Percentiles rank a stretch among this genome's conserved stretches.
Evolutionary conservation across 2,888 invertebrate genomes (phyloP).

Genomic region (Aquatica leii): DNA sequence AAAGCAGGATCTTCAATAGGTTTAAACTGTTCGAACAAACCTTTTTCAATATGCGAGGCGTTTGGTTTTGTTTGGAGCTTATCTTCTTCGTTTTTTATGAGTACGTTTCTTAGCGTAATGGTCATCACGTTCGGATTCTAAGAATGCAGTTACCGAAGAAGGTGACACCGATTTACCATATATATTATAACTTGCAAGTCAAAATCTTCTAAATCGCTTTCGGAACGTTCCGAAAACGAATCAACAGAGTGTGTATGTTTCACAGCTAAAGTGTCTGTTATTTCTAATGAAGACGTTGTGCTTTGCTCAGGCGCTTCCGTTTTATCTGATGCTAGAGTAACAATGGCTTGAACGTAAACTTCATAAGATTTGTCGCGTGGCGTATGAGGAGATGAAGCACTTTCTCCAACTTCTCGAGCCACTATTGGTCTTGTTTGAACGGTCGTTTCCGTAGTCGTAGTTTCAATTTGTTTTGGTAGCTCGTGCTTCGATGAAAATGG

Average conservation of each 20-base stretch:
- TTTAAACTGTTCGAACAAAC: slow-evolving; percentile 50
- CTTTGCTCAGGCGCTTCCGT: slow-evolving; percentile 48
- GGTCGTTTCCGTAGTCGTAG: slow-evolving; percentile 53
- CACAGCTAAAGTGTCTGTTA: slow-evolving; percentile 8
- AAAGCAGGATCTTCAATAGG: slow-evolving; percentile 47
- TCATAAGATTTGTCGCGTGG: slow-evolving; percentile 65
- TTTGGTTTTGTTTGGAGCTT: slow-evolving; percentile 44
- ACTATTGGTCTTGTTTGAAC: slow-evolving; percentile 70
- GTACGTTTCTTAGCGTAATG: slow-evolving; percentile 27
- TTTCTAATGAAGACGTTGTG: slow-evolving; percentile 14
- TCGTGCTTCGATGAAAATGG: slow-evolving; percentile 43
- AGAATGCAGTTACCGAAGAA: slow-evolving; percentile 24
- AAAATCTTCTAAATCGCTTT: slow-evolving; percentile 32
- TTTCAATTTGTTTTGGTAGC: too few species aligned
- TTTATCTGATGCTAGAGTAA: too few species aligned
- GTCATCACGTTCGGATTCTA: slow-evolving; percentile 31
- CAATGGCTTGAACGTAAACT: slow-evolving; percentile 68
- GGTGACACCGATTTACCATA: slow-evolving; percentile 47
- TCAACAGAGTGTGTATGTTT: slow-evolving; percentile 21
- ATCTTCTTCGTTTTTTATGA: slow-evolving; percentile 40
- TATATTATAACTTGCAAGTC: slow-evolving; percentile 50
- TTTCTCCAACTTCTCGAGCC: slow-evolving; percentile 45
- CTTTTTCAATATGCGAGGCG: slow-evolving; percentile 39
- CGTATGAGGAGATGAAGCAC: slow-evolving; percentile 35
- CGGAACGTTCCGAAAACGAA: slow-evolving; percentile 31